Evolutionary conservation across 2,113 vertebrate species (phyloP), one percentile per base, ranked within the genome.

Genomic region (Herpetotheres cachinnans): DNA sequence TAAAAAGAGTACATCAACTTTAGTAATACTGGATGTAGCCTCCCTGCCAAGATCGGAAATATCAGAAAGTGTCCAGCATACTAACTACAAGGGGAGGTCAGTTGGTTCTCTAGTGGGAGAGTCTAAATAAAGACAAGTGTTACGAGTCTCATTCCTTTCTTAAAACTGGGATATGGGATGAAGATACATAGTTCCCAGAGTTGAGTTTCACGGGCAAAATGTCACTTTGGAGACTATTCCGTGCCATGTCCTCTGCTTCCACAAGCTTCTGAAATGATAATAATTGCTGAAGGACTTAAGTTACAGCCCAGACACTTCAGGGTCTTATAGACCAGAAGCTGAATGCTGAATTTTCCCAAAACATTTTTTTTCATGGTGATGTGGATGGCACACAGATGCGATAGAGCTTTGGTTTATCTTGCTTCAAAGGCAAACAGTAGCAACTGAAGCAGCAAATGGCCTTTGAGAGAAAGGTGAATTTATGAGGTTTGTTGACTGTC

Each of bases 391-490:
- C 30, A 95, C 2, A 63, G 47, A 79, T 46, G 47, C 61, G 67
- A 32, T 0, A 91, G 36, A 72, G 22, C 25, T 89, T 67, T 77
- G 16, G 22, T 89, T 83, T 79, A 69, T 36, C 69, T 82, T 79
- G 65, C 65, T 97, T 93, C 89, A 95, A 90, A 96, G 69, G 58
- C 69, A 91, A 95, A 74, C 13, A 74, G 76, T 18, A 86, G 40
- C n/a, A 96, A 74, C 52, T 65, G 73, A 90, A 96, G 56, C 36
- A 82, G 69, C 42, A 93, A 94, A 66, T 16, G 55, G 21, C 44
- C 80, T 94, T 67, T 95, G 52, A 86, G 56, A 82, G 34, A 36
- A 89, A 86, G 69, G 83, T 81, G 86, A 89, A 87, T 86, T 82
- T 86, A 49, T 26, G 52, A 74, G 16, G 38, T 65, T 78, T 92